Conservation (phyloP, 2,797 vertebrate species). For the Phrynocephalus guinanensis region DNA sequence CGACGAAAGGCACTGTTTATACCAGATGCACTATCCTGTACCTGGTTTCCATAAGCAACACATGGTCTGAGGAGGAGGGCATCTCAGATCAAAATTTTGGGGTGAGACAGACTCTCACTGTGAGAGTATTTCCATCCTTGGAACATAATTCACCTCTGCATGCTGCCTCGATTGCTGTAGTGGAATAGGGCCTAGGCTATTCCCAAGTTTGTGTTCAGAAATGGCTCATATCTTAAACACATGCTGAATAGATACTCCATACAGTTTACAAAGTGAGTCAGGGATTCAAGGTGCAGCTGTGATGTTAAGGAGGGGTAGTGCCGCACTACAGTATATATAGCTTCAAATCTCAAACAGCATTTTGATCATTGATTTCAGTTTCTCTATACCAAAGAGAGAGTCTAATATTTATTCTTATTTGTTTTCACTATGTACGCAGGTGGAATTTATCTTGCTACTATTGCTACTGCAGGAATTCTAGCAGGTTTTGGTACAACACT, state of each 20-base stretch:
- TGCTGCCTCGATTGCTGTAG: neutral
- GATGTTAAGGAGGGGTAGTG: neutral
- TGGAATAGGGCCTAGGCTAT: neutral
- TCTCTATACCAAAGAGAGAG: neutral
- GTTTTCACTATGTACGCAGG: slow-evolving; percentile 76
- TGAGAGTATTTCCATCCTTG: too few species aligned
- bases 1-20: rapidly evolving
- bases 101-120: too few species aligned
- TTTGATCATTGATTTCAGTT: neutral
- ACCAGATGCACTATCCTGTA: neutral
- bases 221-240: neutral
- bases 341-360: slow-evolving; percentile 12
- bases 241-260: too few species aligned
- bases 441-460: slow-evolving; percentile 87
- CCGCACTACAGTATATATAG: neutral
- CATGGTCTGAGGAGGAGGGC: too few species aligned
- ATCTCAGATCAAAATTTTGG: too few species aligned
- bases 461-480: slow-evolving; percentile 87
- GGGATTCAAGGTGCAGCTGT: neutral
- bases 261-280: neutral
- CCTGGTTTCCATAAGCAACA: neutral
- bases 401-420: slow-evolving; percentile 43
- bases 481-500: slow-evolving; percentile 91
- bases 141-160: too few species aligned
- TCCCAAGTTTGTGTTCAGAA: neutral